Conservation (phyloP, 1,140 invertebrate genomes). For the Drosophila varians region DNA sequence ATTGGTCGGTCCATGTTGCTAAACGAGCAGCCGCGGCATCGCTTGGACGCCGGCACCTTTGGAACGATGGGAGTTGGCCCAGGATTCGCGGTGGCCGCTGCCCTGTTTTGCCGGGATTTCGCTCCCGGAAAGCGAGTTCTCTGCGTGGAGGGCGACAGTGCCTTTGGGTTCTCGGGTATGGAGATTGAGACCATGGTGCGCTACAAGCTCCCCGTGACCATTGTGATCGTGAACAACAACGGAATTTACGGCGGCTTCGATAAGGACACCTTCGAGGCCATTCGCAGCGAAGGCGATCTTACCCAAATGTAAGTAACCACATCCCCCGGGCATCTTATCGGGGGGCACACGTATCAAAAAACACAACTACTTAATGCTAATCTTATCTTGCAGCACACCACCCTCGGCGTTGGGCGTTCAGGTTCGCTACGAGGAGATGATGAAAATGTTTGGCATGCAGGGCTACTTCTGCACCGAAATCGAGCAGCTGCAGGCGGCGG, state of each 20-base stretch:
- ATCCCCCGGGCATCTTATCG: slow-evolving; percentile 5
- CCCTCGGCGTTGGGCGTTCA: slow-evolving; percentile 91
- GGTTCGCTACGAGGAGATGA: slow-evolving; percentile 95
- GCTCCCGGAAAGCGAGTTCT: slow-evolving; percentile 92
- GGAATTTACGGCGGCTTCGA: slow-evolving; percentile 96
- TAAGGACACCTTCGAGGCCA: slow-evolving; percentile 88
- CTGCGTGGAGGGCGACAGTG: slow-evolving; percentile 96
- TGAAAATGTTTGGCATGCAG: slow-evolving; percentile 91
- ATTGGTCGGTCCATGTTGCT: slow-evolving; percentile 95
- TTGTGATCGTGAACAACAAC: slow-evolving; percentile 98
- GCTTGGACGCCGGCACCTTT: slow-evolving; percentile 96
- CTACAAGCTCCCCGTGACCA: slow-evolving; percentile 95
- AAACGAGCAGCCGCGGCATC: slow-evolving; percentile 92
- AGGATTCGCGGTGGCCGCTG: slow-evolving; percentile 96
- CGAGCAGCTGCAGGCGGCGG: slow-evolving; percentile 89
- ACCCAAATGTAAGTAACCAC: slow-evolving; percentile 86
- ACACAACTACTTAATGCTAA: slow-evolving; percentile 22
- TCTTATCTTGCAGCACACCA: slow-evolving; percentile 88
- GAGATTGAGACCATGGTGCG: slow-evolving; percentile 98
- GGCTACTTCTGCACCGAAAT: slow-evolving; percentile 92
- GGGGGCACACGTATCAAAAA: slow-evolving; percentile 21
- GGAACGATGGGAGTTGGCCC: slow-evolving; percentile 98
- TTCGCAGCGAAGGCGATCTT: slow-evolving; percentile 88
- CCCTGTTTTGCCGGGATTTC: slow-evolving; percentile 93
- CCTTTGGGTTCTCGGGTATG: slow-evolving; percentile 99